Conservation (phyloP, 1,140 invertebrate species). For the Bombus confusus region DNA sequence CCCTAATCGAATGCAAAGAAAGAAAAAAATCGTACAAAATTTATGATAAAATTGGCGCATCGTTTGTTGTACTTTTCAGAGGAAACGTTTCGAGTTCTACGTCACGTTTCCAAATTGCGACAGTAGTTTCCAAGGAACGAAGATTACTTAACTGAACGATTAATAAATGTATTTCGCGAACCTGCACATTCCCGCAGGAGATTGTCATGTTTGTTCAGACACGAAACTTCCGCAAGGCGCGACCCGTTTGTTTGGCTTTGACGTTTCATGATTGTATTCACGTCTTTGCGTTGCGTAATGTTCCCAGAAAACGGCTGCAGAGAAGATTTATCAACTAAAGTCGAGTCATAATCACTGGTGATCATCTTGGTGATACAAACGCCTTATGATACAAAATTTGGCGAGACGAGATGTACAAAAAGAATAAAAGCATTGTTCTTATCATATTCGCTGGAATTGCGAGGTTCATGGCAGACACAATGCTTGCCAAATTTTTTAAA, state of each 20-base stretch:
- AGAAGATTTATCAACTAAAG: background rate
- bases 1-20: background rate
- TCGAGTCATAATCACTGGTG: background rate
- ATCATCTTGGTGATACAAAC: background rate
- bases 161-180: background rate
- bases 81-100: background rate
- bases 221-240: constrained; percentile 5
- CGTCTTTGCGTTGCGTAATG: background rate
- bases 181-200: background rate
- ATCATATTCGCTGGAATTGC: too few species aligned
- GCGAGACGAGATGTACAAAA: too few species aligned
- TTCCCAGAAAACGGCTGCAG: background rate
- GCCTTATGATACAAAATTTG: background rate
- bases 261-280: background rate
- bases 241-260: constrained; percentile 23
- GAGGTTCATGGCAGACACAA: too few species aligned
- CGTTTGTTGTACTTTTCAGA: background rate
- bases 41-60: background rate
- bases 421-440: too few species aligned
- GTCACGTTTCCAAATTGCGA: background rate
- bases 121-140: background rate
- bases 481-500: too few species aligned
- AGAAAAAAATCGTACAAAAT: background rate
- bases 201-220: constrained; percentile 13
- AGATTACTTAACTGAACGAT: background rate